Conservation (phyloP, 2,888 invertebrate species). For the Thysanoteuthis rhombus region DNA sequence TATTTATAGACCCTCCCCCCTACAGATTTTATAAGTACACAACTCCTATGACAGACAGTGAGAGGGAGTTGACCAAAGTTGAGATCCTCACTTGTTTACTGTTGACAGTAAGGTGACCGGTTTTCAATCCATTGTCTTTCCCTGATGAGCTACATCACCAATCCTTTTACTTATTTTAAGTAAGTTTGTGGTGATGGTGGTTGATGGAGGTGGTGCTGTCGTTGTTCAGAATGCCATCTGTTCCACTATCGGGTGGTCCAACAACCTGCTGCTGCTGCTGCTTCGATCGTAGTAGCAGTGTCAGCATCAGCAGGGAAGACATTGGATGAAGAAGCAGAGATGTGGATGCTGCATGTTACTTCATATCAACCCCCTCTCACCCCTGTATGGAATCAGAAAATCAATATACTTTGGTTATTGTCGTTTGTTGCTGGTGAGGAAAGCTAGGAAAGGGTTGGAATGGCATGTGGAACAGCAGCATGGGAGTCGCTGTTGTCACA, state of each 20-base stretch:
- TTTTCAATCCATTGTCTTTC: not conserved
- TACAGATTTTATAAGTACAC: not conserved
- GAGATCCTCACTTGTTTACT: not conserved
- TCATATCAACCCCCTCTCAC: not conserved
- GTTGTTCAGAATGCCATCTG: not conserved
- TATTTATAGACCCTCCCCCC: not conserved
- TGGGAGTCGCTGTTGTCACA: not conserved
- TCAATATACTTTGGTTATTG: conserved; percentile 12
- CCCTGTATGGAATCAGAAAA: not conserved
- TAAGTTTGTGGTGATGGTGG: not conserved
- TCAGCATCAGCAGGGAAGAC: not conserved
- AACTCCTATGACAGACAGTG: not conserved
- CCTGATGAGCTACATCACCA: not conserved
- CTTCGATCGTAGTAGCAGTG: not conserved
- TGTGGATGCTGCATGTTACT: not conserved
- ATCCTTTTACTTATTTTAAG: not conserved
- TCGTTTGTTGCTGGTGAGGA: not conserved
- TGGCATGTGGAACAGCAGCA: not conserved
- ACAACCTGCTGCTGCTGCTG: not conserved
- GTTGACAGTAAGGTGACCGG: not conserved
- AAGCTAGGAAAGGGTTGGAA: not conserved
- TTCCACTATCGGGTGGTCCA: not conserved
- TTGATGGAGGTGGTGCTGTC: not conserved
- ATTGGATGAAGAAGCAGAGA: not conserved
- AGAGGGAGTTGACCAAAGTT: not conserved